Base-by-base conservation (phyloP, 1,140 invertebrate species). In the Copidosoma floridanum region DNA sequence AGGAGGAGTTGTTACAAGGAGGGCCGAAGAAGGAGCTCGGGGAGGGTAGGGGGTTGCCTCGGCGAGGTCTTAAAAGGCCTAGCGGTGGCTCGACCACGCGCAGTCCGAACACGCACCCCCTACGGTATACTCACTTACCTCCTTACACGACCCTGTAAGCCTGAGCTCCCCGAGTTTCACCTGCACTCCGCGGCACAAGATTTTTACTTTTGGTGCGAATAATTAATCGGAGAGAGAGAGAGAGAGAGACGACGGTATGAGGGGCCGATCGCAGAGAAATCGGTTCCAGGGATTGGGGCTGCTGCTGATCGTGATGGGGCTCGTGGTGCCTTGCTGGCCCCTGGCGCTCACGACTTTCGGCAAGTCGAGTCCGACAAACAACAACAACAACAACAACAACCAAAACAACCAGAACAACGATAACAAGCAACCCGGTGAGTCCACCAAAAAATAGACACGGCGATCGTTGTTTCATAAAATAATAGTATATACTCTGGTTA, bases 301-400 rank as follows among this genome's bases (percentile, higher is more conserved):
- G 2, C 12, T 56, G 21, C 14, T 61, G 0, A n/a, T n/a, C n/a
- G 29, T 32, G 29, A 1, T 56, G 18, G 38, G 27, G 10, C 29
- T 62, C 20, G 66, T 82, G 55, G 76, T 79, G 21, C 71, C 84
- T 14, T 65, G 81, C 6, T 84, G 82, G 7, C 82, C 85, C 1
- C 59, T 70, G 64, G 86, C 86, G 5, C 77, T 88, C 26, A 88
- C 86, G 4, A 88, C 86, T 37, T 88, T 88, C 67, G 87, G 86
- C 14, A 88, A 88, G 74, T 86, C 82, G 53, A 86, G 83, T 64
- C 76, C 81, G 40, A 76, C 77, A 53, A 77, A 73, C 50, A 75
- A 77, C 56, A 78, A 83, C 18, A 80, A 41, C 73, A 74, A 47
- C 81, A 81, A 40, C 82, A 85, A 4, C 77, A 83, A 18, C 82